Base-by-base conservation (phyloP, 2,797 vertebrate genomes). In the Huso huso region DNA sequence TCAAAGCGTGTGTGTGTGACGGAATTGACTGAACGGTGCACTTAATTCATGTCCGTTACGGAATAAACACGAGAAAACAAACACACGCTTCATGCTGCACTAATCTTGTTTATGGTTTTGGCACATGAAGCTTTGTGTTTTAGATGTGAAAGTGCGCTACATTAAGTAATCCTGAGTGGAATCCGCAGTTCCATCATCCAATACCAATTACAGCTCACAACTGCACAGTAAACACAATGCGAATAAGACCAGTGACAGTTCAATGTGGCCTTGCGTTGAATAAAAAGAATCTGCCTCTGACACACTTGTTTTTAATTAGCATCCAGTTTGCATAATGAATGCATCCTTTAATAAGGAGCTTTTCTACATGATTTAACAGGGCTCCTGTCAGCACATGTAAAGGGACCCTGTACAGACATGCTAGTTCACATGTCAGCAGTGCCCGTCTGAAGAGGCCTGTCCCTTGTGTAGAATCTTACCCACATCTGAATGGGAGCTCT, bases 271-370 rank as follows among this genome's bases (percentile, higher is more conserved):
- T 68, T 68, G 61, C 49, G 49, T 48, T 37, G 64, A 63, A 63
- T 59, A 66, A 13, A 63, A 61, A 74, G 82, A 76, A 82, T 64
- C 72, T 66, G 77, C 76, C 76, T 77, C 78, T 82, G 69, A 73
- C 74, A 75, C 72, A 77, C 77, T 7, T 0, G 70, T 70, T 68
- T 0, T 2, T 77, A 79, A 82, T 74, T 75, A 77, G 71, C 73
- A 60, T 62, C 70, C 62, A 57, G 76, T 86, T 71, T 78, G 72
- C 76, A 83, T 84, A 83, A 87, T 82, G 75, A 75, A 83, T 73
- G 74, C 73, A 76, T 74, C 74, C 74, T 76, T 64, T 64, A 37
- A 73, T 81, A 77, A 85, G 86, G 76, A 80, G 63, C 72, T 78
- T 83, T 82, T 80, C 68, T 64, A 71, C 75, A 75, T 69, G 70